Percentiles rank a stretch among this genome's conserved stretches.
These are phyloP conservation scores for Eulemur coronatus DNA, from an alignment of 2,797 vertebrate genomes.

Conservation along the genomic window DNA sequence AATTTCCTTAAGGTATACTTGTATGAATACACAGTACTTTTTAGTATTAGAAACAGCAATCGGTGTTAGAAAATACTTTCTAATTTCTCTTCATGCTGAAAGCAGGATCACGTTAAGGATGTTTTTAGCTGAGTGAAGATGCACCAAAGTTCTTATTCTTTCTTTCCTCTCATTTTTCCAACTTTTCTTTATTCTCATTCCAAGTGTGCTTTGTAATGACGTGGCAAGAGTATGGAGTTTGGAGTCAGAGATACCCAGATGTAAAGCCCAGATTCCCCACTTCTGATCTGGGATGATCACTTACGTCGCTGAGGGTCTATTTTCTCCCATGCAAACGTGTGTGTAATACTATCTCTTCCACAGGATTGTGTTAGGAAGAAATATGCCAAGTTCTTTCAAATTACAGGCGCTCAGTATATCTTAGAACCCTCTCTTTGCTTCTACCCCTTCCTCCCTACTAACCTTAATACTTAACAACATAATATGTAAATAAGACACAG, in stretches of 20 bases:
- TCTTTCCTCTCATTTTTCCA: not conserved
- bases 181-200: not conserved
- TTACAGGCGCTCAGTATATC: not conserved
- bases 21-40: not conserved
- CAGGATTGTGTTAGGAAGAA: not conserved
- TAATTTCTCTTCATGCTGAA: not conserved
- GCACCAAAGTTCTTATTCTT: not conserved
- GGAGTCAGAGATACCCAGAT: not conserved
- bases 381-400: not conserved
- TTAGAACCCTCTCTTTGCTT: not conserved
- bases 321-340: not conserved
- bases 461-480: not conserved
- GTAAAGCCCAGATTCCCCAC: not conserved
- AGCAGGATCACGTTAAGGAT: not conserved
- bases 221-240: not conserved
- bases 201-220: not conserved
- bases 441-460: not conserved
- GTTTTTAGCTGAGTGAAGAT: not conserved
- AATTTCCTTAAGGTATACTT: not conserved
- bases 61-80: not conserved
- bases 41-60: not conserved
- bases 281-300: not conserved
- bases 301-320: not conserved
- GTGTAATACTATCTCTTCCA: not conserved
- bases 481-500: not conserved